phyloP scores from a whole-genome alignment of 2,888 invertebrate genomes.

The Drosophila multiciliata region DNA sequence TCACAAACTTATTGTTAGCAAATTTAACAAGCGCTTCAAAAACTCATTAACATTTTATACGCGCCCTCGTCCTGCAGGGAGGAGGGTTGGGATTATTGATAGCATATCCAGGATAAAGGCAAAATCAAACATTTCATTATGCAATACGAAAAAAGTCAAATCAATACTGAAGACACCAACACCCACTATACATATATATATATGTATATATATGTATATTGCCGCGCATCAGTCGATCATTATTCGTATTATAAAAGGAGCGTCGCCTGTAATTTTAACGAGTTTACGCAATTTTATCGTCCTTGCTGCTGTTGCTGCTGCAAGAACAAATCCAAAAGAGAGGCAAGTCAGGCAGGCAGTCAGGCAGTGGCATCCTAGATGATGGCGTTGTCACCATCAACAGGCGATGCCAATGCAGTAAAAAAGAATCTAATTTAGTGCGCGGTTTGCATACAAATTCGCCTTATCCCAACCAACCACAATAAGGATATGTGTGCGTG shows the following conservation, averaged over 20 bases:
- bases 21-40: constrained; percentile 46
- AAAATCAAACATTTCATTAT: constrained; percentile 55
- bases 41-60: constrained; percentile 44
- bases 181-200: not conserved
- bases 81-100: not conserved
- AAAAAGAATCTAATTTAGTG: constrained; percentile 84
- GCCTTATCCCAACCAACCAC: constrained; percentile 11
- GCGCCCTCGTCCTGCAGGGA: not conserved
- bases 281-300: constrained; percentile 77
- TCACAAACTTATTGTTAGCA: constrained; percentile 24
- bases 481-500: constrained; percentile 53
- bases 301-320: constrained; percentile 31
- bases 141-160: constrained; percentile 62
- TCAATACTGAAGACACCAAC: constrained; percentile 47
- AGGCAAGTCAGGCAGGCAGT: constrained; percentile 7
- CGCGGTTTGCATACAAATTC: constrained; percentile 84
- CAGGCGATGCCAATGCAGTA: constrained; percentile 74
- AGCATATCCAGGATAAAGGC: constrained; percentile 7
- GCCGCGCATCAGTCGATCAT: constrained; percentile 51
- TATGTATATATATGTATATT: constrained; percentile 1
- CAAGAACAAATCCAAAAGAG: constrained; percentile 27
- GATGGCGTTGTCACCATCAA: constrained; percentile 60
- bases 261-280: constrained; percentile 77
- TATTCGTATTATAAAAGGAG: constrained; percentile 71
- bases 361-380: constrained; percentile 37